phyloP scores from a whole-genome alignment of 1,140 invertebrate genomes.

The Lucilia sericata region DNA sequence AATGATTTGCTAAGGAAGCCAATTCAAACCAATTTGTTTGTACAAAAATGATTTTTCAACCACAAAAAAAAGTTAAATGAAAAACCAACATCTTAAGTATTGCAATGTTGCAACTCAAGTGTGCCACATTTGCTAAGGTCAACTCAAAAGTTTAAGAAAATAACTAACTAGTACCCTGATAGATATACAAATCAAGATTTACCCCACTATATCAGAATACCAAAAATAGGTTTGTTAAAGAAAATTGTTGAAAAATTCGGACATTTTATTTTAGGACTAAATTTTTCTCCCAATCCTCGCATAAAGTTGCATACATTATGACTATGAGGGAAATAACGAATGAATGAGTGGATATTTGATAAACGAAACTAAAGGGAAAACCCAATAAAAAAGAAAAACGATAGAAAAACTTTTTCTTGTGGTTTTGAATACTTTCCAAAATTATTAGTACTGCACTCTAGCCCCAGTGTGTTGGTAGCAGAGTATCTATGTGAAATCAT shows the following conservation, averaged over 20 bases:
- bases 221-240: too few relatives aligned
- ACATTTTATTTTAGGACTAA: background rate
- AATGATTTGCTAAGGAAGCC: background rate
- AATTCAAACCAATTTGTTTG: conserved; percentile 11
- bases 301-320: background rate
- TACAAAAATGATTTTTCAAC: conserved; percentile 5
- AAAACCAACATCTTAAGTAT: background rate
- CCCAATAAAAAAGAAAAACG: background rate
- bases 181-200: too few relatives aligned
- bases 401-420: conserved; percentile 17
- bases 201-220: too few relatives aligned
- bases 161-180: too few relatives aligned
- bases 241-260: too few relatives aligned
- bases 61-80: background rate
- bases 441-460: too few relatives aligned
- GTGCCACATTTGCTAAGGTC: background rate
- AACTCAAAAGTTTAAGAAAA: background rate
- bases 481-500: background rate
- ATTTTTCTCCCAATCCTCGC: background rate
- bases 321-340: background rate
- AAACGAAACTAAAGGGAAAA: background rate
- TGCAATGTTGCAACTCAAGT: background rate
- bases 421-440: background rate
- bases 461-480: too few relatives aligned
- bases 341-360: background rate